These are phyloP conservation scores for Muscidifurax raptorellus DNA, from an alignment of 1,140 invertebrate species.

Conservation along the genomic window DNA sequence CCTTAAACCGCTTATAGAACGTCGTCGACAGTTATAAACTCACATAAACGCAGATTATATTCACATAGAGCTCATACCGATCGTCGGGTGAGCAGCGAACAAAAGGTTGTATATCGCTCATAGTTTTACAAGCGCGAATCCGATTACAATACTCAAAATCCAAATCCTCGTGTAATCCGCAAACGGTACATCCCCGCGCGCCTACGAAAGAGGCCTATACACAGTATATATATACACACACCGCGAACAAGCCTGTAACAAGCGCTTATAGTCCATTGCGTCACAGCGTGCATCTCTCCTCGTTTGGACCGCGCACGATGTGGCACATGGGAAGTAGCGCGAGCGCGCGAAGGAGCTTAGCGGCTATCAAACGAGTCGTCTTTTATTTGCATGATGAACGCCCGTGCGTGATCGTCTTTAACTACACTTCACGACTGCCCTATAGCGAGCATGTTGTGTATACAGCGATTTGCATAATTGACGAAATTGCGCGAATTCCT, in stretches of 20 bases:
- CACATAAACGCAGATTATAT: too few species aligned
- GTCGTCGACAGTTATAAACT: too few species aligned
- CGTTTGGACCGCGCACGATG: background rate
- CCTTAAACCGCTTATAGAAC: too few species aligned
- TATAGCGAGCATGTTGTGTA: background rate
- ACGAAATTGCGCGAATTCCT: slow-evolving; percentile 22
- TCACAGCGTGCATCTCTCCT: background rate
- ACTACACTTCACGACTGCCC: background rate
- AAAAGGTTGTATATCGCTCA: too few species aligned
- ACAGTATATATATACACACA: too few species aligned
- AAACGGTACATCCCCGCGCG: background rate
- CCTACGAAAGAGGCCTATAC: too few species aligned
- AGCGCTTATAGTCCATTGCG: background rate
- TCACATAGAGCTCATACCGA: too few species aligned
- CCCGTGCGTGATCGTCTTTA: slow-evolving; percentile 14
- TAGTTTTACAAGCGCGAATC: too few species aligned
- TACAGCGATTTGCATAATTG: slow-evolving; percentile 8
- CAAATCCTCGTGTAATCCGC: background rate
- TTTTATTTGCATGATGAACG: slow-evolving; percentile 19
- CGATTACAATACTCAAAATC: too few species aligned
- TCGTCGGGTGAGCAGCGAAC: too few species aligned
- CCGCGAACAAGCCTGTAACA: background rate
- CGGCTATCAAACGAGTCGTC: slow-evolving; percentile 9
- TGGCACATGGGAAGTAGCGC: slow-evolving; percentile 40
- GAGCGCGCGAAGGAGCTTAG: slow-evolving; percentile 12